Evolutionary conservation across 2,797 vertebrate species (phyloP).

Genomic region (Peromyscus melanophrys): DNA sequence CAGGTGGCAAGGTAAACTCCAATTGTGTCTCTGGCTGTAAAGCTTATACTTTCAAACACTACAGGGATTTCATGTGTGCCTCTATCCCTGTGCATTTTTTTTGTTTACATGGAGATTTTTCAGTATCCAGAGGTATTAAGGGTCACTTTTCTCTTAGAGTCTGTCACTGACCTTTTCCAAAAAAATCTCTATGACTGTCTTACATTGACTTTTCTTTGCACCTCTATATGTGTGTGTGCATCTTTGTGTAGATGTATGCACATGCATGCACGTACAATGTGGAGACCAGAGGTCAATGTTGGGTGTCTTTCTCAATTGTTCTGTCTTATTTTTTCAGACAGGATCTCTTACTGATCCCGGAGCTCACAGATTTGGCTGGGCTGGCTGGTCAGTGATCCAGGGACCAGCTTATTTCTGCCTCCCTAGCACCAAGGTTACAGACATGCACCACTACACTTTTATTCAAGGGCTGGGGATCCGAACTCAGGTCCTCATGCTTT

Average conservation of each 20-base stretch:
- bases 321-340: not conserved
- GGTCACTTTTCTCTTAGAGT: constrained; percentile 54
- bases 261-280: not conserved
- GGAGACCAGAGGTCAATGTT: not conserved
- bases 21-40: constrained; percentile 9
- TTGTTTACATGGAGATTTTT: constrained; percentile 14
- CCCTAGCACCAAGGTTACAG: not conserved
- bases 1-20: constrained; percentile 47
- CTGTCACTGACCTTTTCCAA: constrained; percentile 36
- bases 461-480: too few species aligned
- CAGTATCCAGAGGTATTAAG: constrained; percentile 41
- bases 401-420: too few species aligned
- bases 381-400: not conserved
- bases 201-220: constrained; percentile 33
- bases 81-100: not conserved
- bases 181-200: constrained; percentile 13
- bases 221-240: not conserved
- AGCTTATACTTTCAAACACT: constrained; percentile 40
- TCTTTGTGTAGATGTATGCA: not conserved
- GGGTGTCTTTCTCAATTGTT: not conserved
- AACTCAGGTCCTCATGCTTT: not conserved
- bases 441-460: not conserved
- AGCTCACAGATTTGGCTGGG: not conserved
- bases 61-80: not conserved
- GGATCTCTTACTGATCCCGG: not conserved